Conservation (phyloP, 2,888 invertebrate genomes). For the Coelopa pilipes region DNA sequence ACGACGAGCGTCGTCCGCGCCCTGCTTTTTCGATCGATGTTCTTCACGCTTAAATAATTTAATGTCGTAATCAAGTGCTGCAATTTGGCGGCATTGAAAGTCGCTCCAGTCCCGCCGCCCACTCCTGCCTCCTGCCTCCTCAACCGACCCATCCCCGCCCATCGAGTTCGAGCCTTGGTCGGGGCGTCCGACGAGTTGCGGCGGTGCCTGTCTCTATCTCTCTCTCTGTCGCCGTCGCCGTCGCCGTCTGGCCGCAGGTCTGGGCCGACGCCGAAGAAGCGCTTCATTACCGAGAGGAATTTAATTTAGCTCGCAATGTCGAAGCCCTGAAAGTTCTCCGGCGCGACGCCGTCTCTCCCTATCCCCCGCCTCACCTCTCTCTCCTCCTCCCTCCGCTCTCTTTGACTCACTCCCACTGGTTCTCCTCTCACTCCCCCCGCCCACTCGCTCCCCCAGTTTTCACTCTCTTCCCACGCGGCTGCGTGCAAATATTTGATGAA, state of each 20-base stretch:
- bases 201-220: no score
- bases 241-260: not conserved
- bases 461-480: no score
- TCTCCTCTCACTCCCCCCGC: no score
- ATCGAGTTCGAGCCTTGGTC: not conserved
- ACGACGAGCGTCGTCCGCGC: no score
- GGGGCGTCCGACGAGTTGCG: no score
- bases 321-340: constrained; percentile 7
- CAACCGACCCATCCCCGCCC: no score
- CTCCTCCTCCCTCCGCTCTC: not conserved
- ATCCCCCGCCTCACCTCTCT: not conserved
- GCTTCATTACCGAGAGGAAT: constrained; percentile 40
- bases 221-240: not conserved
- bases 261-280: constrained; percentile 10
- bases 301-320: constrained; percentile 42
- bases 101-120: not conserved
- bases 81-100: constrained; percentile 21
- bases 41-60: constrained; percentile 29
- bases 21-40: not conserved
- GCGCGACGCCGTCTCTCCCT: no score
- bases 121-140: no score
- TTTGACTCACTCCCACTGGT: no score
- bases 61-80: constrained; percentile 31
- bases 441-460: no score
- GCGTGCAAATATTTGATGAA: constrained; percentile 18